Percentiles rank a stretch among this genome's conserved stretches.
Evolutionary conservation across 2,888 invertebrate species (phyloP).

Genomic region (Teleiodes luculella): DNA sequence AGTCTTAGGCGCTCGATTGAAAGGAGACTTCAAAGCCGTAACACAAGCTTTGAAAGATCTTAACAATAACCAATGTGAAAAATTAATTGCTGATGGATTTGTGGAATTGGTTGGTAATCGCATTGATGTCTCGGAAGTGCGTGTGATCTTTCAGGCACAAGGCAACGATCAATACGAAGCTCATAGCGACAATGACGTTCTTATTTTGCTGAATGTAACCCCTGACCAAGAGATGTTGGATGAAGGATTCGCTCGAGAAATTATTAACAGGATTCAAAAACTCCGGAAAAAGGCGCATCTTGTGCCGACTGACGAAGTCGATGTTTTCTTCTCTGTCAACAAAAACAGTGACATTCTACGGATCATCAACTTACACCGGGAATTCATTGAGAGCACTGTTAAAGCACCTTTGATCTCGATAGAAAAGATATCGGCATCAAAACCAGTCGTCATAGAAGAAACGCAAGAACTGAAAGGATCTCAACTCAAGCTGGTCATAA

Average conservation of each 20-base stretch:
- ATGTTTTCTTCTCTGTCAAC: slow-evolving; percentile 85
- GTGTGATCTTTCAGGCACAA: slow-evolving; percentile 88
- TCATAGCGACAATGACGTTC: slow-evolving; percentile 92
- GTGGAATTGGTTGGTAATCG: slow-evolving; percentile 86
- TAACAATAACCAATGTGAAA: slow-evolving; percentile 87
- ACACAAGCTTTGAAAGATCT: slow-evolving; percentile 88
- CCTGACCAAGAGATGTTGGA: slow-evolving; percentile 94
- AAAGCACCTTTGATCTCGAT: slow-evolving; percentile 85
- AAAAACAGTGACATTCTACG: slow-evolving; percentile 81
- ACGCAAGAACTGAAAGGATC: slow-evolving; percentile 86
- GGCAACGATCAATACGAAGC: slow-evolving; percentile 90
- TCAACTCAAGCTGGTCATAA: slow-evolving; percentile 83
- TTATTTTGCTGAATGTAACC: slow-evolving; percentile 93
- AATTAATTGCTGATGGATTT: slow-evolving; percentile 83
- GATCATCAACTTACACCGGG: slow-evolving; percentile 83
- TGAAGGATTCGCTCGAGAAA: slow-evolving; percentile 96
- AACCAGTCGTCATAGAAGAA: slow-evolving; percentile 83
- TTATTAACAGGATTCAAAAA: slow-evolving; percentile 97
- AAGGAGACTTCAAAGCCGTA: slow-evolving; percentile 93
- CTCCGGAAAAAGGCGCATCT: slow-evolving; percentile 95
- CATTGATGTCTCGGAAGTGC: slow-evolving; percentile 87
- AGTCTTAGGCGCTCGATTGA: slow-evolving; percentile 90
- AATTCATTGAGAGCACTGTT: slow-evolving; percentile 89
- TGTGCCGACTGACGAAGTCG: slow-evolving; percentile 93
- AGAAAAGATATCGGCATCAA: slow-evolving; percentile 63